phyloP scores from a whole-genome alignment of 2,113 vertebrate genomes.

The Leptosomus discolor region DNA sequence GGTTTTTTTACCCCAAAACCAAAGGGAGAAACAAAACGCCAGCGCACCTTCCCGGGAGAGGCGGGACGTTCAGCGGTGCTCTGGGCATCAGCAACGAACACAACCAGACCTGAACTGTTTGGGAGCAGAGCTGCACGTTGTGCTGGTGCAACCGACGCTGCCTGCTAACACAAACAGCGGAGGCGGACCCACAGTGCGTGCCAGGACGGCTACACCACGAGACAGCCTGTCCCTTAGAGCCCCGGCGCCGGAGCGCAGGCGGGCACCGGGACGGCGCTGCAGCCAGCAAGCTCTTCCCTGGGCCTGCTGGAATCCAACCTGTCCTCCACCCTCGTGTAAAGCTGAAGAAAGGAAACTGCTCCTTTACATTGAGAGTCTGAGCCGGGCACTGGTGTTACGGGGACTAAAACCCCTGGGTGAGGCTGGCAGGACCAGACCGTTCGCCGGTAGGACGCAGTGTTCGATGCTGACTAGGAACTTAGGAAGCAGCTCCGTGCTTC shows the following conservation, averaged over 20 bases:
- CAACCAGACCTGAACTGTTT: fast-evolving
- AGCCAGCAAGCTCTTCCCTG: too few relatives aligned
- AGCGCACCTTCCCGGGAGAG: not conserved
- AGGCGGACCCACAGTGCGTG: fast-evolving
- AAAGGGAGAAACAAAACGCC: not conserved
- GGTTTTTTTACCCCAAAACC: not conserved
- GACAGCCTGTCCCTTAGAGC: too few relatives aligned
- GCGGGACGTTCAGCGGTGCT: not conserved
- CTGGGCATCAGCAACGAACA: not conserved
- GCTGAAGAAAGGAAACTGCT: not conserved
- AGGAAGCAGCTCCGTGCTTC: not conserved
- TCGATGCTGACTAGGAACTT: not conserved
- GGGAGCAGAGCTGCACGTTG: not conserved
- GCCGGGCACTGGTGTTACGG: fast-evolving
- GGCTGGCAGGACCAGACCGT: not conserved
- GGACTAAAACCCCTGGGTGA: not conserved
- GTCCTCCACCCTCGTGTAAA: too few relatives aligned
- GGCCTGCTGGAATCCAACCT: too few relatives aligned
- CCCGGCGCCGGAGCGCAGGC: too few relatives aligned
- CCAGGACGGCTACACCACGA: fast-evolving
- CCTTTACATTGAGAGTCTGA: not conserved
- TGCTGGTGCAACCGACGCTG: not conserved
- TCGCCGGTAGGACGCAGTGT: too few relatives aligned
- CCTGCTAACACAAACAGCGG: not conserved
- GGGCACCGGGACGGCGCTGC: fast-evolving